Base-by-base conservation (phyloP, 2,797 vertebrate species). In the Sciaenops ocellatus region DNA sequence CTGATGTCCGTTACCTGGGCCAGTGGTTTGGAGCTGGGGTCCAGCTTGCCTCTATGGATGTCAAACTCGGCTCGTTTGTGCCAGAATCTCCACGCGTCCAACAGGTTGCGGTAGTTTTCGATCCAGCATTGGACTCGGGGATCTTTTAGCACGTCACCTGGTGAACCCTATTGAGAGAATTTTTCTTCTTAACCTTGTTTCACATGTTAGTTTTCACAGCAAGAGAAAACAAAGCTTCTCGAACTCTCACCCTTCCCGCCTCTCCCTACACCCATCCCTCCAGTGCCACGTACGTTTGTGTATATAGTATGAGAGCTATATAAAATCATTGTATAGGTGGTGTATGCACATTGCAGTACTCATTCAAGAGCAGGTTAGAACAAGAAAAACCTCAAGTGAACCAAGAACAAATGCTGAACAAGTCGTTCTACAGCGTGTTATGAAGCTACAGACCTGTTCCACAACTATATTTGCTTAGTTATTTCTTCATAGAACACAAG, bases 71-170 rank as follows among this genome's bases (percentile, higher is more conserved):
- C 98, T 78, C 98, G 96, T 91, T 99, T 99, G 92, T 99, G 98
- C 98, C 98, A 99, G 94, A 99, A 99, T 52, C 98, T 96, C 98
- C 98, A 99, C 0, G 98, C 98, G 38, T 99, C 98, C 91, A 99
- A 94, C 68, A 99, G 95, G 92, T 99, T 98, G 73, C 98, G 97
- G 55, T 99, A 99, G 95, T 97, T 99, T 88, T 99, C 98, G 3
- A 99, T 99, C 98, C 98, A 99, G 91, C 98, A 98, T 70, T 99
- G 98, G 85, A 99, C 98, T 4, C 98, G 95, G 17, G 98, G 96
- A 92, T 99, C 98, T 86, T 99, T 99, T 88, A 99, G 89, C 67
- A 99, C 96, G 1, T 99, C 98, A 4, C 95, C 95, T 0, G 97
- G 96, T 74, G 97, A 98, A 26, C 97, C 98, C 98, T 99, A 46